phyloP scores from a whole-genome alignment of 2,797 vertebrate genomes.

The Gobionotothen gibberifrons region DNA sequence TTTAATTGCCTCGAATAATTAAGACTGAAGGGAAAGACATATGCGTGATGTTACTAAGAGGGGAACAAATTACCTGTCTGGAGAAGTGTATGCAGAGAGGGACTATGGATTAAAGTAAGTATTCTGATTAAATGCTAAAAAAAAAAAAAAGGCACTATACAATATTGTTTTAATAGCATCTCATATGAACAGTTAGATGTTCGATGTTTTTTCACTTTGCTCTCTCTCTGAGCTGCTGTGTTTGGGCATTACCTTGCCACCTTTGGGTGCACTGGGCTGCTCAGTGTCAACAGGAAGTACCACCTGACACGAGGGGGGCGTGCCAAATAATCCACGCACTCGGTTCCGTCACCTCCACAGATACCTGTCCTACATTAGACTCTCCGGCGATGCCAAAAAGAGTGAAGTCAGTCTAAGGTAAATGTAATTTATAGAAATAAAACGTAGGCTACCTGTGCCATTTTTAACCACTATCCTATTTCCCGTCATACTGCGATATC shows the following conservation, averaged over 20 bases:
- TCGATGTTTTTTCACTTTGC: not conserved
- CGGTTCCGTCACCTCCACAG: constrained; percentile 50
- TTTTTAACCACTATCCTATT: constrained; percentile 7
- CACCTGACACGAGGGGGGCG: constrained; percentile 58
- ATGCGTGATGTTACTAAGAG: constrained; percentile 37
- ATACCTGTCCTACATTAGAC: constrained; percentile 47
- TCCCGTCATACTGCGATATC: not conserved
- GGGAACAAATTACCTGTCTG: constrained; percentile 43
- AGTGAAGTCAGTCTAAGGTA: constrained; percentile 55
- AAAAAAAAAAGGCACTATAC: not conserved
- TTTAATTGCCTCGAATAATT: constrained; percentile 77
- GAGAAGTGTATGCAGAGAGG: constrained; percentile 8
- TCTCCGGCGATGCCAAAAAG: constrained; percentile 29
- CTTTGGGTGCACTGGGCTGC: constrained; percentile 23
- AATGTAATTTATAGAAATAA: constrained; percentile 27
- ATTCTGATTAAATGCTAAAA: constrained; percentile 3
- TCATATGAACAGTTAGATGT: not conserved
- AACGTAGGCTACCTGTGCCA: not conserved
- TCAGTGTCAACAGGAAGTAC: not conserved
- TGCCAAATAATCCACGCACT: constrained; percentile 2
- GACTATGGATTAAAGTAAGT: constrained; percentile 25
- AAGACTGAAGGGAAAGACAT: constrained; percentile 58
- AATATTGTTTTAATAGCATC: too few relatives aligned
- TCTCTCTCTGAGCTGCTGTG: constrained; percentile 1
- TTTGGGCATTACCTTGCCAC: constrained; percentile 15